These are phyloP conservation scores for Esox niger DNA, from an alignment of 2,113 vertebrate species.

Conservation along the genomic window DNA sequence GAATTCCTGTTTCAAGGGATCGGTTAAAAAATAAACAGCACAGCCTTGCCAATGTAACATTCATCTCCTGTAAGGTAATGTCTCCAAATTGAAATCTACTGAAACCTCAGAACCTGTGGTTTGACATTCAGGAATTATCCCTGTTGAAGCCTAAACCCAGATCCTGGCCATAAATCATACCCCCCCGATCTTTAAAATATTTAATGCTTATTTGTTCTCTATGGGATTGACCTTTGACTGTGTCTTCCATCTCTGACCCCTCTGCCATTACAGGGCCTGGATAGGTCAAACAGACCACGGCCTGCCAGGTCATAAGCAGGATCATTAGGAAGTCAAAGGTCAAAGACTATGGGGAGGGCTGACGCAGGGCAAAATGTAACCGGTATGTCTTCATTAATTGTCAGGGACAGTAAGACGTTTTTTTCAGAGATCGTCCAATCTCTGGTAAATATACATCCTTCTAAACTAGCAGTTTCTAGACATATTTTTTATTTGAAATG, in stretches of 20 bases:
- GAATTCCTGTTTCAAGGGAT: conserved; percentile 28
- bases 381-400: conserved; percentile 6
- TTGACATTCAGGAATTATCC: background rate
- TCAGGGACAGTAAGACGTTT: background rate
- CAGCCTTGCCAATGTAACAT: conserved; percentile 13
- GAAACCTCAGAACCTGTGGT: conserved; percentile 5
- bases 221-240: conserved; percentile 15
- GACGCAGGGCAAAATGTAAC: conserved; percentile 1
- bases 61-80: conserved; percentile 26
- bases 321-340: conserved; percentile 15
- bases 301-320: background rate
- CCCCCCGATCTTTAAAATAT: background rate
- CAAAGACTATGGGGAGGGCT: conserved; percentile 7
- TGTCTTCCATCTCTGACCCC: conserved; percentile 10
- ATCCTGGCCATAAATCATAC: background rate
- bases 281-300: background rate
- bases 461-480: conserved; percentile 14
- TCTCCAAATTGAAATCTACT: conserved; percentile 14
- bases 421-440: background rate
- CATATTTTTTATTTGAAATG: conserved; percentile 24
- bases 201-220: conserved; percentile 4
- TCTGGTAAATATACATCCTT: conserved; percentile 23
- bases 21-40: conserved; percentile 11
- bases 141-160: background rate
- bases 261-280: background rate